Evolutionary conservation across 2,113 vertebrate species (phyloP).

Genomic region (Forbesichthys papilliferus): DNA sequence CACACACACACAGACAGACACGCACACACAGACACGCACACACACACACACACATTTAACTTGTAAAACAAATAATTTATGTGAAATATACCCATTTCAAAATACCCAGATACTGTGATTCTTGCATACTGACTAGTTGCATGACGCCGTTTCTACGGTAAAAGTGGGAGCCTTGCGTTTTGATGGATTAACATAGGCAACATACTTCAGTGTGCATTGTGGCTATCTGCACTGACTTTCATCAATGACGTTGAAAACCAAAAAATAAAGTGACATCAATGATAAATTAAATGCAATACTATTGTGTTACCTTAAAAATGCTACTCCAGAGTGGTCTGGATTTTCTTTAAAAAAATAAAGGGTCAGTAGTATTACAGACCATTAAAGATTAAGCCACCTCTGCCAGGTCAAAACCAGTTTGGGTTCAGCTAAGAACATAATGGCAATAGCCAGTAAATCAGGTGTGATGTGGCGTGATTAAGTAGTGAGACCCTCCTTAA

Average conservation of each 20-base stretch:
- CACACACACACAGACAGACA: slow-evolving; percentile 55
- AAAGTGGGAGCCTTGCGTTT: not conserved
- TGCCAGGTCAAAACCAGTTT: not conserved
- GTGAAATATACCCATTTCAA: slow-evolving; percentile 39
- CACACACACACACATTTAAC: slow-evolving; percentile 46
- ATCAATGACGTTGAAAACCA: too few species aligned
- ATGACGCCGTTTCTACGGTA: not conserved
- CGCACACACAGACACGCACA: slow-evolving; percentile 52
- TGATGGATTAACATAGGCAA: not conserved
- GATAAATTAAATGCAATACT: slow-evolving; percentile 12
- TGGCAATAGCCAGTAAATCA: too few species aligned
- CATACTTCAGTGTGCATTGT: not conserved
- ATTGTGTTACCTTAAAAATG: not conserved
- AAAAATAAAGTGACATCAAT: not conserved
- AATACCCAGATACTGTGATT: slow-evolving; percentile 32
- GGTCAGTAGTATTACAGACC: slow-evolving; percentile 5
- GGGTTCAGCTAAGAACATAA: slow-evolving; percentile 18
- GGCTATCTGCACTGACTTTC: too few species aligned
- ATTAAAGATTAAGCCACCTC: not conserved
- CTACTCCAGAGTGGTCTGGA: not conserved
- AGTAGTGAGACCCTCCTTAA: slow-evolving; percentile 10
- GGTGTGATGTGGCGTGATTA: not conserved
- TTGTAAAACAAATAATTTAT: slow-evolving; percentile 39
- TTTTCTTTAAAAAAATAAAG: not conserved
- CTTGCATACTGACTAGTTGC: slow-evolving; percentile 14